Base-by-base conservation (phyloP, 2,113 vertebrate genomes). In the Peromyscus leucopus region DNA sequence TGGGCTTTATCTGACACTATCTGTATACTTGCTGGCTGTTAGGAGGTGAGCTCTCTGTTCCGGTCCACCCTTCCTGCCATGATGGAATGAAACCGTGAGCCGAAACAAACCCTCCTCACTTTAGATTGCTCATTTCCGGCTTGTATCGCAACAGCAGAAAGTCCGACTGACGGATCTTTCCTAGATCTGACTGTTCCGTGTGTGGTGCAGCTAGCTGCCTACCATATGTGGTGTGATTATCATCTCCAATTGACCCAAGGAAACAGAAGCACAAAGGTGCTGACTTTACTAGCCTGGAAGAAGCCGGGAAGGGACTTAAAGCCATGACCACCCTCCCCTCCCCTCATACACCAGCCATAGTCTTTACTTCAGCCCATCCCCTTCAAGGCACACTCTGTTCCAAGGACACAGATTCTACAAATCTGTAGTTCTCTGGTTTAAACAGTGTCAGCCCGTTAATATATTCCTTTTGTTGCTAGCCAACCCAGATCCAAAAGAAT, bases 201-300 rank as follows among this genome's bases (percentile, higher is more conserved):
- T 59, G 36, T 74, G n/a, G 51, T 2, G 26, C 36, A 21, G 71
- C 69, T 74, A 31, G 71, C 69, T 74, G 21, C 46, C 46, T 48
- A 48, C 87, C 55, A 2, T 11, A 59, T 39, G 0, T 42, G 5
- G 15, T 61, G n/a, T 19, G n/a, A n/a, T 51, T 39, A 59, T 89
- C 0, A 8, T 48, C 21, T 19, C 28, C 15, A 0, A 69, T 22
- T 36, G 10, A 36, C 0, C 51, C 19, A 5, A 42, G 28, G 42
- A 28, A 33, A 6, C 48, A 1, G 87, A 8, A 24, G 55, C 46
- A 48, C 15, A 72, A 1, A 9, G 17, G 48, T 4, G 26, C 0
- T 36, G 36, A 31, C 28, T 26, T 55, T 65, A 11, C 36, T 7
- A 0, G 39, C 59, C 55, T 8, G 24, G 67, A 67, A 61, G 69